These are phyloP conservation scores for Engystomops pustulosus DNA, from an alignment of 2,113 vertebrate species.

Conservation along the genomic window DNA sequence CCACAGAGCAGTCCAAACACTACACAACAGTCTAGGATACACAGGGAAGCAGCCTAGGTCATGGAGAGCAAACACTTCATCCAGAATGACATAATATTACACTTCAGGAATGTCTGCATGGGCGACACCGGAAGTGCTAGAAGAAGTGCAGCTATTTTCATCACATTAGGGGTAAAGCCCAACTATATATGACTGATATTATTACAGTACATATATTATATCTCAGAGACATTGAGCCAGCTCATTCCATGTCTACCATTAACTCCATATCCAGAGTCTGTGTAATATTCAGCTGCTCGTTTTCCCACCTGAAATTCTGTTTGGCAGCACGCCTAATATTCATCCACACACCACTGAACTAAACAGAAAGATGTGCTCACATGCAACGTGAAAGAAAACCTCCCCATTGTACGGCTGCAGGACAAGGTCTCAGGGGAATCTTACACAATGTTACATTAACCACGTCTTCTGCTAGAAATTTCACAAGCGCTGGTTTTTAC, in stretches of 20 bases:
- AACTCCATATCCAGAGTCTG: constrained; percentile 6
- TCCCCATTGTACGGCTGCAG: constrained; percentile 1
- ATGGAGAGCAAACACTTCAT: too few species aligned
- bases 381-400: background rate
- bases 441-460: background rate
- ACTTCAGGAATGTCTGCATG: too few species aligned
- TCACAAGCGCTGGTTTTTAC: background rate
- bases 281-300: constrained; percentile 9
- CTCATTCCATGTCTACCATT: background rate
- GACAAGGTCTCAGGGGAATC: constrained; percentile 4
- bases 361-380: constrained; percentile 14
- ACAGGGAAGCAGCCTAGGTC: too few species aligned
- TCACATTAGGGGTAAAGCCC: too few species aligned
- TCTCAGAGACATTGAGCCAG: background rate
- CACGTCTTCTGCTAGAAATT: background rate
- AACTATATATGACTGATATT: too few species aligned
- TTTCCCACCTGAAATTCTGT: constrained; percentile 35
- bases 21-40: too few species aligned
- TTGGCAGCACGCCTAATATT: constrained; percentile 26
- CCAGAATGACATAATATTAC: too few species aligned
- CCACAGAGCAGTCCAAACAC: background rate
- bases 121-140: too few species aligned
- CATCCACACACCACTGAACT: constrained; percentile 6
- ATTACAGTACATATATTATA: too few species aligned
- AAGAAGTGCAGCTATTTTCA: too few species aligned